Conservation (phyloP, 2,888 invertebrate species). For the Orthonevra nobilis region DNA sequence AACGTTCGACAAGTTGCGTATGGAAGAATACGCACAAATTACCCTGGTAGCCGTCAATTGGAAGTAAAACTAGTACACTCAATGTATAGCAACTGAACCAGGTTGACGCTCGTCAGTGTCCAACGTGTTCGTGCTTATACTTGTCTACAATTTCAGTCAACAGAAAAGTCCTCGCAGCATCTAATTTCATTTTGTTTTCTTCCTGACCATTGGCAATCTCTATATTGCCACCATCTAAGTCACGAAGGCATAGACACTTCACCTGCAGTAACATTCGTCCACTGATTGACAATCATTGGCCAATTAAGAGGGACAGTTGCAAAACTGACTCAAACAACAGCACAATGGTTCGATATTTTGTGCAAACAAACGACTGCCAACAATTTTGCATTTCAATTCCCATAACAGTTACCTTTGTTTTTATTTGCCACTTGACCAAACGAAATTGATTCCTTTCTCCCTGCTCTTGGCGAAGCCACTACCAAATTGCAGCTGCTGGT, state of each 20-base stretch:
- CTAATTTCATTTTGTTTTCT: background rate
- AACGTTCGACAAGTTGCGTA: too few relatives aligned
- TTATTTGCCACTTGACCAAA: slow-evolving; percentile 54
- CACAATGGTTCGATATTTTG: slow-evolving; percentile 35
- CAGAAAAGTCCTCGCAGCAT: too few relatives aligned
- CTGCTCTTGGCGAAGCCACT: too few relatives aligned
- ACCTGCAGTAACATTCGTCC: background rate
- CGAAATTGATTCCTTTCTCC: slow-evolving; percentile 52
- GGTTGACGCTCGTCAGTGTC: too few relatives aligned
- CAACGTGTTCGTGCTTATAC: too few relatives aligned
- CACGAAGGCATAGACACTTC: background rate
- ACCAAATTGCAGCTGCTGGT: too few relatives aligned
- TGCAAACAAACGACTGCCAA: slow-evolving; percentile 46
- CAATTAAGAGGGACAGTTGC: slow-evolving; percentile 30
- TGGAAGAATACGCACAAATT: too few relatives aligned
- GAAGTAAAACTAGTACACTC: too few relatives aligned
- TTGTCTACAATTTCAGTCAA: too few relatives aligned
- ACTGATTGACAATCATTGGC: slow-evolving; percentile 49
- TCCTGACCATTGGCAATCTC: too few relatives aligned
- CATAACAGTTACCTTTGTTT: slow-evolving; percentile 49
- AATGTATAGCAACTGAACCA: too few relatives aligned
- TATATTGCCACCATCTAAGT: background rate
- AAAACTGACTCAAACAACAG: slow-evolving; percentile 13
- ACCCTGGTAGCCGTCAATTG: too few relatives aligned
- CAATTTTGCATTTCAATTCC: slow-evolving; percentile 58